Evolutionary conservation across 2,888 invertebrate species (phyloP).

Genomic region (Eumacrocentrus americanus): DNA sequence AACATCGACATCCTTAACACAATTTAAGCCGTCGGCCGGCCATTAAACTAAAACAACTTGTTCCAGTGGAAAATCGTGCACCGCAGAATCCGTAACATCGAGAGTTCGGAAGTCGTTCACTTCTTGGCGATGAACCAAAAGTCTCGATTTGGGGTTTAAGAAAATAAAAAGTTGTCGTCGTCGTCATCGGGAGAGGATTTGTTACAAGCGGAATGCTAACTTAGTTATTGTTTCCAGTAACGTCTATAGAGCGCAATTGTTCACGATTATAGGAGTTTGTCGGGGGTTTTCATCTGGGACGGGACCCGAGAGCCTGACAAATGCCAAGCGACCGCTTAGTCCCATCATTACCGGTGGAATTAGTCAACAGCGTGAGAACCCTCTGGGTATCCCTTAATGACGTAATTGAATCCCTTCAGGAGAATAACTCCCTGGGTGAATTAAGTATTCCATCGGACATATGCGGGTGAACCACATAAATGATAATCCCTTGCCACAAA

Average conservation of each 20-base stretch:
- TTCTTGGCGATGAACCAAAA: slow-evolving; percentile 21
- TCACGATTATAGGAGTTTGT: too few species aligned
- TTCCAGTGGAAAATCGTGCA: slow-evolving; percentile 15
- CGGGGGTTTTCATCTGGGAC: too few species aligned
- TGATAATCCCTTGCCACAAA: slow-evolving; percentile 20
- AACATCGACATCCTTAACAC: slow-evolving; percentile 47
- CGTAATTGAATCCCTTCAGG: slow-evolving; percentile 25
- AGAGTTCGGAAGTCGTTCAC: slow-evolving; percentile 14
- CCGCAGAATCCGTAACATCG: slow-evolving; percentile 16
- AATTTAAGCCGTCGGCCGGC: slow-evolving; percentile 50
- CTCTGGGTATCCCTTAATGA: slow-evolving; percentile 26
- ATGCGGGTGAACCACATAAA: slow-evolving; percentile 12
- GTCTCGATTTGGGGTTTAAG: slow-evolving; percentile 15
- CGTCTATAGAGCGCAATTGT: too few species aligned
- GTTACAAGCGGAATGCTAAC: too few species aligned
- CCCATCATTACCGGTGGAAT: slow-evolving; percentile 42
- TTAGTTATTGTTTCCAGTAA: too few species aligned
- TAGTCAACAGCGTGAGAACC: slow-evolving; percentile 29
- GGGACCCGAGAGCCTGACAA: too few species aligned
- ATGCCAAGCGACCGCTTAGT: slow-evolving; percentile 39
- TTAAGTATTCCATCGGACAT: slow-evolving; percentile 4
- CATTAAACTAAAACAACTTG: slow-evolving; percentile 47
- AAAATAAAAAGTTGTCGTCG: slow-evolving; percentile 7
- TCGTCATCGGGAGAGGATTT: too few species aligned
- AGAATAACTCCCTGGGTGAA: slow-evolving; percentile 17